Percentiles rank a stretch among this genome's conserved stretches.
phyloP scores from a whole-genome alignment of 2,888 invertebrate genomes.

The Archips crataeganus region DNA sequence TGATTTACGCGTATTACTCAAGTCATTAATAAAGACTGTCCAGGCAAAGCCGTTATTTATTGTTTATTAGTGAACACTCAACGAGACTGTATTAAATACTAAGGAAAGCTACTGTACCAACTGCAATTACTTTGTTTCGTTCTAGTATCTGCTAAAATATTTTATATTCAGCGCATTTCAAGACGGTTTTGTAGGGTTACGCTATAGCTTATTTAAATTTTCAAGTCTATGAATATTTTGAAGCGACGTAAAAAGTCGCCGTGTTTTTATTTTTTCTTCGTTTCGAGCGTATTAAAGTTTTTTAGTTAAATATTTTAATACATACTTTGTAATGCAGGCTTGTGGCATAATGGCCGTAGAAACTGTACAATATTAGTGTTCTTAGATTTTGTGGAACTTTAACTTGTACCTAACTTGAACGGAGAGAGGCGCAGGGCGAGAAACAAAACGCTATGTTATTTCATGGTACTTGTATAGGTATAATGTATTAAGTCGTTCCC shows the following conservation, averaged over 20 bases:
- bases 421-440: no score
- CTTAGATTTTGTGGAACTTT: no score
- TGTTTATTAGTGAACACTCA: slow-evolving; percentile 31
- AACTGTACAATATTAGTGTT: no score
- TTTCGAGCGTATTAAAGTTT: neutral
- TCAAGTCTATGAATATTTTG: slow-evolving; percentile 19
- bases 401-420: no score
- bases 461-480: no score
- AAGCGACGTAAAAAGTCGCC: neutral
- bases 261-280: neutral
- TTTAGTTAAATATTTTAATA: neutral
- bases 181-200: neutral
- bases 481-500: no score
- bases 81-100: neutral
- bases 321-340: no score
- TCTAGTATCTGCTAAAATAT: neutral
- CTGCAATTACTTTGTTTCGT: neutral
- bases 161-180: neutral
- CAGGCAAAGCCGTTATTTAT: slow-evolving; percentile 37
- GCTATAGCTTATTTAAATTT: slow-evolving; percentile 9
- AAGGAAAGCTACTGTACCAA: neutral
- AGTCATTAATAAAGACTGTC: slow-evolving; percentile 33
- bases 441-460: no score
- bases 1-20: slow-evolving; percentile 32
- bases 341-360: no score